Evolutionary conservation across 2,113 vertebrate genomes (phyloP).

Genomic region (Ictalurus furcatus): DNA sequence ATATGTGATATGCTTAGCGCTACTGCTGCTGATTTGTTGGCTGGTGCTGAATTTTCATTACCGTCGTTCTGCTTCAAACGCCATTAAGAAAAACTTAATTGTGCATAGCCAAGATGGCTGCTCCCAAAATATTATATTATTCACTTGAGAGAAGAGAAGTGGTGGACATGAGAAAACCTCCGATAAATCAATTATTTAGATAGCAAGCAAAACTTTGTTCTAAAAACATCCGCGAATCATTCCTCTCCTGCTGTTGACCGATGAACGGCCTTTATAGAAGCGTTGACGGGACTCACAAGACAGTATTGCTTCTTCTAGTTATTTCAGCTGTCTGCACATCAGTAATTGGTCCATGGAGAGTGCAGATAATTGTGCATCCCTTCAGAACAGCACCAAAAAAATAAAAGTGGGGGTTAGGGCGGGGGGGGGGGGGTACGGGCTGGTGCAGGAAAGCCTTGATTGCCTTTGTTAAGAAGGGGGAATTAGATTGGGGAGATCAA

Average conservation of each 20-base stretch:
- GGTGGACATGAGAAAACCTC: neutral
- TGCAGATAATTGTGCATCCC: slow-evolving; percentile 34
- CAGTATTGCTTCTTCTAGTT: neutral
- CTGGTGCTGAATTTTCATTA: neutral
- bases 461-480: slow-evolving; percentile 23
- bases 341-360: slow-evolving; percentile 17
- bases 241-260: neutral
- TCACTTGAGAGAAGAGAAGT: neutral
- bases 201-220: neutral
- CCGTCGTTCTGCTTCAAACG: neutral
- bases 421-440: neutral
- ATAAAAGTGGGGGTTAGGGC: neutral
- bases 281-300: slow-evolving; percentile 19
- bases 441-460: neutral
- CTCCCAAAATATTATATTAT: neutral
- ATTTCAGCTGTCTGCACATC: slow-evolving; percentile 18
- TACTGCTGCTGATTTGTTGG: neutral
- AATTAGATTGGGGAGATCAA: slow-evolving; percentile 22
- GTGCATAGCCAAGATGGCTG: neutral
- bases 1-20: neutral
- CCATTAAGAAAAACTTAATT: neutral
- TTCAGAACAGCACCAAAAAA: neutral
- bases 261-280: neutral
- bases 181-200: neutral
- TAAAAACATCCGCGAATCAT: neutral